Base-by-base conservation (phyloP, 2,113 vertebrate species). In the Cyprinodon tularosa region DNA sequence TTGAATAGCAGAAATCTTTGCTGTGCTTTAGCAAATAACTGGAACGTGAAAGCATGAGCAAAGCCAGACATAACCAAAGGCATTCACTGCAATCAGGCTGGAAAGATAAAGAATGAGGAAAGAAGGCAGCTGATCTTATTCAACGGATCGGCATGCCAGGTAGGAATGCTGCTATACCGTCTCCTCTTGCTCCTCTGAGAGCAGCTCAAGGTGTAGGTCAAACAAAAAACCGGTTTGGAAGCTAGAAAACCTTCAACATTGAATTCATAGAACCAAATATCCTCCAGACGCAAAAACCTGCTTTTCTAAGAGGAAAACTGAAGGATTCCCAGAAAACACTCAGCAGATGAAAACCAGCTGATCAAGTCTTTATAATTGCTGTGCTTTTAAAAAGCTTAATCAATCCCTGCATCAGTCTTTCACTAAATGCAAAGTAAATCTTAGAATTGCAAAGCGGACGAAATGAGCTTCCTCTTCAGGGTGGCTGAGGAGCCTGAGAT, bases 131-230 rank as follows among this genome's bases (percentile, higher is more conserved):
- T 66, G 48, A 76, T 84, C 61, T 1, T 38, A 8, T n/a, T 73
- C 59, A 74, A 57, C 37, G 48, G 13, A 66, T 71, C 38, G 10
- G 74, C 17, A 76, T 72, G 73, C 64, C 61, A 42, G 68, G 59
- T 9, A 77, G 84, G 84, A 91, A 91, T 89, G 88, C 61, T 68
- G 84, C 78, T 3, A 62, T 60, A 10, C 67, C 4, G 15, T 36
- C 83, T 82, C 42, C 10, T 45, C 0, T 0, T 38, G 11, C 17
- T 38, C 10, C 29, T 29, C 42, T 48, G 47, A 80, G 1, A 6
- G 15, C 38, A 76, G 22, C 11, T 37, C 1, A 36, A 76, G 76
- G 76, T 22, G 71, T 57, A 53, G 7, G 47, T 17, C 60, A 69
- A 2, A 1, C 22, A 11, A 48, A 61, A 12, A 1, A 45, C 3